Evolutionary conservation across 2,797 vertebrate genomes (phyloP).

Genomic region (Neoniphon sammara): DNA sequence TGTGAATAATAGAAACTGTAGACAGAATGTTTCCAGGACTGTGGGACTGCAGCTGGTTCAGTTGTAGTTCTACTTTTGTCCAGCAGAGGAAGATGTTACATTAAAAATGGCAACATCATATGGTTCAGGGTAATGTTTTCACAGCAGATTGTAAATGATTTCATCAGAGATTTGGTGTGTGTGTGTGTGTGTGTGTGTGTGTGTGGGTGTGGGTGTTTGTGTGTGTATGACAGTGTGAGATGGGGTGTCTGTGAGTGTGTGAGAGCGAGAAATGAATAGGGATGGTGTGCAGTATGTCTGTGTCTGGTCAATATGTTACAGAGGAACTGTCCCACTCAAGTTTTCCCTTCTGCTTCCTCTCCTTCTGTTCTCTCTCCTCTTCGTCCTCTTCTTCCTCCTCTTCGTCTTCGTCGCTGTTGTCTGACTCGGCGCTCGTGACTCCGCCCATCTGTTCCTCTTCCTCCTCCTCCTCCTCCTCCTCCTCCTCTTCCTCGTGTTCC

Average conservation of each 20-base stretch:
- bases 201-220: constrained; percentile 20
- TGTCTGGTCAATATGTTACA: constrained; percentile 82
- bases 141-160: constrained; percentile 78
- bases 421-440: constrained; percentile 89
- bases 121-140: constrained; percentile 54
- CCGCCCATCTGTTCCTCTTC: constrained; percentile 85
- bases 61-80: constrained; percentile 59
- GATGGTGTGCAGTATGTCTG: background rate
- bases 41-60: constrained; percentile 3
- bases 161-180: constrained; percentile 29
- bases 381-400: constrained; percentile 73
- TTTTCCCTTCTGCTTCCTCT: constrained; percentile 84
- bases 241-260: constrained; percentile 29
- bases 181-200: constrained; percentile 57
- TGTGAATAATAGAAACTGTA: constrained; percentile 31
- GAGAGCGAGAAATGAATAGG: constrained; percentile 3
- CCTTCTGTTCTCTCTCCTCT: constrained; percentile 62
- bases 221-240: constrained; percentile 11
- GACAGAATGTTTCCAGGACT: constrained; percentile 29
- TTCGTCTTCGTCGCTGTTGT: constrained; percentile 89
- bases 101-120: constrained; percentile 52
- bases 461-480: constrained; percentile 85
- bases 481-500: constrained; percentile 82
- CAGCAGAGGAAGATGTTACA: constrained; percentile 77
- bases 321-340: constrained; percentile 92